Evolutionary conservation across 2,888 invertebrate species (phyloP), one percentile per base, ranked within the genome.

Genomic region (Apoda limacodes): DNA sequence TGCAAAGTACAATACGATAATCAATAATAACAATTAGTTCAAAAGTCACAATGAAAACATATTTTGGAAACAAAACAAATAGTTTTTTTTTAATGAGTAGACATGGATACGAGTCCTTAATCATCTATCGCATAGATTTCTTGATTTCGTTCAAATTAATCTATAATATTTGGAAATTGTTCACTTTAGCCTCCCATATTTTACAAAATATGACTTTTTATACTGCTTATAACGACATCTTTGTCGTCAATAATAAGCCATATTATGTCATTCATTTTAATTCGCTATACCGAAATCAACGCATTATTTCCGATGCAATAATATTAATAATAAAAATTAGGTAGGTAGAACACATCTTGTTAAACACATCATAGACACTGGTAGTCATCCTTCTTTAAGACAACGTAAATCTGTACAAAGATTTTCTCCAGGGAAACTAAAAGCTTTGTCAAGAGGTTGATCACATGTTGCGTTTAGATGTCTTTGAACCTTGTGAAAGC

Each of bases 321-420:
- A 7, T 19, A 19, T 3, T 5, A 12, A 12, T 3, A 15, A 13
- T 37, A 43, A 20, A 7, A 36, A 12, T 9, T 43, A 2, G 42
- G 9, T 43, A 5, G 48, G 50, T 13, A 24, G 39, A 1, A 50
- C 50, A 2, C 13, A 31, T 3, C 4, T 48, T 2, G 43, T 42
- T 4, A 27, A 23, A 2, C 49, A 49, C 25, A 12, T n/a, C 5
- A 40, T 43, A 9, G 35, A 41, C 19, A 45, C 44, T 11, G 45
- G 40, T 1, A 40, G 42, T 11, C 24, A 34, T 19, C 15, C 12
- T 3, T 44, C 45, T 5, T 39, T 44, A 11, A 25, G 39, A 9
- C 45, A 48, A 22, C 27, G 44, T 1, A 37, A n/a, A n/a, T n/a
- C n/a, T n/a, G n/a, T 29, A 10, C 45, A 43, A 22, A 9, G 42